Base-by-base conservation (phyloP, 2,888 invertebrate genomes). In the Philopedon plagiatum region DNA sequence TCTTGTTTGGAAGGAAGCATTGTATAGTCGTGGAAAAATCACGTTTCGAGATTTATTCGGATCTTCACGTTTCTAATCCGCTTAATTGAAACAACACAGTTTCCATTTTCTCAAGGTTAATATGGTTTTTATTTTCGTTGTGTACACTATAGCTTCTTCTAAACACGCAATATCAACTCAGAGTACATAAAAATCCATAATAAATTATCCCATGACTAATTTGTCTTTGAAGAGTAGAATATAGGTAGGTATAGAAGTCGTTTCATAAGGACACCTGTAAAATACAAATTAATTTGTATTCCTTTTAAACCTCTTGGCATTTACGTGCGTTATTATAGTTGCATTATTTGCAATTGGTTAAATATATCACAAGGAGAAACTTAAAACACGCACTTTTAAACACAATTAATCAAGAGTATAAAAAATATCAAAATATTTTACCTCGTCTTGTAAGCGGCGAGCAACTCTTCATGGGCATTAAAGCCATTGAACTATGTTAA, bases 401-500 rank as follows among this genome's bases (percentile, higher is more conserved):
- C 13, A 26, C 49, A 26, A 26, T 26, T 49, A 49, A 49, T 26
- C n/a, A 49, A n/a, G 9, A 26, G 5, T 7, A 13, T n/a, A 49
- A 49, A 46, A 23, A 46, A 46, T 46, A 46, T 46, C 13, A 26
- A 49, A 49, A 23, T 26, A 49, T 13, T 49, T 15, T 51, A n/a
- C 21, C 7, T 51, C 8, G 29, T 51, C 29, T 51, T 51, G 21
- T 15, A 51, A 51, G 29, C 51, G 26, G 13, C 29, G 51, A 29
- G 29, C 51, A 54, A 29, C 29, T 54, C 51, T 29, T 39, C 58
- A 58, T 58, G 58, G 41, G 41, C 41, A 46, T 49, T 41, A 68
- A 51, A 57, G 80, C 76, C 80, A 78, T 75, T 78, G 79, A 80
- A 80, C 79, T 80, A 79, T 79, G 80, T 74, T 79, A 80, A 80